These are phyloP conservation scores for Dallia pectoralis DNA, from an alignment of 2,797 vertebrate species.

Conservation along the genomic window DNA sequence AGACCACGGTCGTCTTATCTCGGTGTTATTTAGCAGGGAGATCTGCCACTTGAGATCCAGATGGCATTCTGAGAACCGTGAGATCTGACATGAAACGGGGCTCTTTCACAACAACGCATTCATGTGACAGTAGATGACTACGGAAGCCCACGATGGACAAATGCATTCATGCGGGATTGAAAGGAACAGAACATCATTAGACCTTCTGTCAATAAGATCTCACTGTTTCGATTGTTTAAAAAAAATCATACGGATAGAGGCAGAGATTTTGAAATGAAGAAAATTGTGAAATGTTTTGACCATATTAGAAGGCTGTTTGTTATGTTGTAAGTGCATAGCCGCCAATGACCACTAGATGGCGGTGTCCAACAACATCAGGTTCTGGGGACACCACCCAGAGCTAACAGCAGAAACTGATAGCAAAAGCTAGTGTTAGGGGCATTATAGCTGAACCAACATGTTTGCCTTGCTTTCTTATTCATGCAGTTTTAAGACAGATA, in stretches of 20 bases:
- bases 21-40: neutral
- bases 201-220: neutral
- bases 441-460: slow-evolving; percentile 10
- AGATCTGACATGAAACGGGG: slow-evolving; percentile 15
- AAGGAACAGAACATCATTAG: neutral
- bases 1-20: slow-evolving; percentile 3
- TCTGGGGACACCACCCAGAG: neutral
- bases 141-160: slow-evolving; percentile 54
- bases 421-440: slow-evolving; percentile 7
- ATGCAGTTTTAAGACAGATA: neutral
- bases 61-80: neutral
- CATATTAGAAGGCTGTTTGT: neutral
- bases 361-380: slow-evolving; percentile 57
- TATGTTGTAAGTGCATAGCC: neutral
- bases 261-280: neutral
- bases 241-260: neutral
- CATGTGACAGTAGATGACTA: slow-evolving; percentile 65
- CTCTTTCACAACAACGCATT: slow-evolving; percentile 28
- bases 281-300: neutral
- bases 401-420: neutral
- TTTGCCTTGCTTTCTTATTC: slow-evolving; percentile 5
- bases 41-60: neutral
- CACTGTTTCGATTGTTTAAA: neutral
- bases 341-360: slow-evolving; percentile 64
- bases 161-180: neutral